Percentiles rank a stretch among this genome's conserved stretches.
These are phyloP conservation scores for Mechanitis messenoides DNA, from an alignment of 2,888 invertebrate species.

Conservation along the genomic window DNA sequence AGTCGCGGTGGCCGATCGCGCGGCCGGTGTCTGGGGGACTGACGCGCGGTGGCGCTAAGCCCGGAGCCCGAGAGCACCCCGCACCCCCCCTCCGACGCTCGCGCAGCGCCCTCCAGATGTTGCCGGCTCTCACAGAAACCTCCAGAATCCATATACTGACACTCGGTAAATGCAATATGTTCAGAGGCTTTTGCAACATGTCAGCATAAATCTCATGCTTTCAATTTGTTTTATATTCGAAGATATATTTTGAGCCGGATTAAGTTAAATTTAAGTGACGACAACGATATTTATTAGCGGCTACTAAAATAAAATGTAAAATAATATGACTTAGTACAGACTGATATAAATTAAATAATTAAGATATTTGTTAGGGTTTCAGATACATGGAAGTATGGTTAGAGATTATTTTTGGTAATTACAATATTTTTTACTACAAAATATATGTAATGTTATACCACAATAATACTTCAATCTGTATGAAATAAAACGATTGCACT, in stretches of 20 bases:
- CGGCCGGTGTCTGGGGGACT: slow-evolving; percentile 76
- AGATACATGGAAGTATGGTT: too few species aligned
- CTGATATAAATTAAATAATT: neutral
- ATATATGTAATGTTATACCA: too few species aligned
- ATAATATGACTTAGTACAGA: neutral
- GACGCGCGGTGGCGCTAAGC: slow-evolving; percentile 56
- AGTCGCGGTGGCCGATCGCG: slow-evolving; percentile 72
- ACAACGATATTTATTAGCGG: slow-evolving; percentile 8
- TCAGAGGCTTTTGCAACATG: slow-evolving; percentile 23
- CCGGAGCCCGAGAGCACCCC: slow-evolving; percentile 63
- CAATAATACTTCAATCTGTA: too few species aligned
- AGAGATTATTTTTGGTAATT: too few species aligned
- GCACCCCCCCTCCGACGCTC: slow-evolving; percentile 48
- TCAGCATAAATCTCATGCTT: slow-evolving; percentile 21
- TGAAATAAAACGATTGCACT: too few species aligned
- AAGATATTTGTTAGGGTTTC: too few species aligned
- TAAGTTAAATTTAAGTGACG: slow-evolving; percentile 15
- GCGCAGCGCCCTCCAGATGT: slow-evolving; percentile 66
- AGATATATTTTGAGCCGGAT: slow-evolving; percentile 14
- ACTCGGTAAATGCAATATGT: slow-evolving; percentile 13
- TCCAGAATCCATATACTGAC: slow-evolving; percentile 41
- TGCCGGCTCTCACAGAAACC: slow-evolving; percentile 43
- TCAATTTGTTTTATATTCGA: slow-evolving; percentile 13
- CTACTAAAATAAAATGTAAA: neutral
- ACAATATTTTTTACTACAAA: too few species aligned